Conservation (phyloP, 2,797 vertebrate genomes). For the Neosilurus mollespiculum region DNA sequence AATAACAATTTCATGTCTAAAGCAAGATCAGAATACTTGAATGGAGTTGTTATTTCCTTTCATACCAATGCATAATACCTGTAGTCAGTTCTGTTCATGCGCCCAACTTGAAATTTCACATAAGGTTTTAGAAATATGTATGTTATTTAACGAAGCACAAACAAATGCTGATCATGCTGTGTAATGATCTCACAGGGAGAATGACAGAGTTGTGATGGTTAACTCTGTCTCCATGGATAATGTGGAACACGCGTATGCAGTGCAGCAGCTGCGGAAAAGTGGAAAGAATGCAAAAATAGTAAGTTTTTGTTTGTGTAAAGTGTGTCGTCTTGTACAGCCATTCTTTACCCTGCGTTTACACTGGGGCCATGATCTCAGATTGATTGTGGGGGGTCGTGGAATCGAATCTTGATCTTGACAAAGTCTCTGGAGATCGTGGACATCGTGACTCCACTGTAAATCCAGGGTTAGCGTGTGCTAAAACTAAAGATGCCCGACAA, state of each 20-base stretch:
- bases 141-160: background rate
- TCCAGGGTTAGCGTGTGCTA: too few relatives aligned
- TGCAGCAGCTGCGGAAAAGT: slow-evolving; percentile 97
- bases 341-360: background rate
- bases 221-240: slow-evolving; percentile 99
- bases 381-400: too few relatives aligned
- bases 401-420: too few relatives aligned
- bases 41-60: background rate
- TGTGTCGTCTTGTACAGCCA: background rate
- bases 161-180: slow-evolving; percentile 30
- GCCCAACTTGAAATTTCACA: background rate
- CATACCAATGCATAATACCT: background rate
- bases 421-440: too few relatives aligned
- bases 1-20: background rate
- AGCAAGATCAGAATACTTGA: background rate
- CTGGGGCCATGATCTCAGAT: too few relatives aligned
- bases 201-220: slow-evolving; percentile 98
- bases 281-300: slow-evolving; percentile 99
- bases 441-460: too few relatives aligned
- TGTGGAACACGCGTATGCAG: slow-evolving; percentile 96
- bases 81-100: background rate
- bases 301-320: slow-evolving; percentile 67
- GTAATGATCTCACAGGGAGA: slow-evolving; percentile 78
- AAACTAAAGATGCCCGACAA: background rate
- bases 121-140: background rate